phyloP scores from a whole-genome alignment of 2,113 vertebrate species.

The Hiodon tergisus region DNA sequence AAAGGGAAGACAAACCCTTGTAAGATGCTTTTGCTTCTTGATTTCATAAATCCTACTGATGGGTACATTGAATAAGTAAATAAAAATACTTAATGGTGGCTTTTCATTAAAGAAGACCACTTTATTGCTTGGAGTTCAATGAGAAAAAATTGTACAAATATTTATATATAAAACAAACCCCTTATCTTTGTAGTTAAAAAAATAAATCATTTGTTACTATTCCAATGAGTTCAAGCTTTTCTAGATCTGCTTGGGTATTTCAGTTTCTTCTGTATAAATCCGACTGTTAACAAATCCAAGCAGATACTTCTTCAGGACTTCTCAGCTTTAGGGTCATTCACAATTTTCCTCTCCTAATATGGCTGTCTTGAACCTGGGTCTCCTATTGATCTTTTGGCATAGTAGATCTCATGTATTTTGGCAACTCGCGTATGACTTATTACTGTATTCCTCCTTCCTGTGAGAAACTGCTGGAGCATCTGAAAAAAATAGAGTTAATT shows the following conservation, averaged over 20 bases:
- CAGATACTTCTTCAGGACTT: neutral
- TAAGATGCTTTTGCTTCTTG: constrained; percentile 20
- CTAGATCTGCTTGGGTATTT: too few relatives aligned
- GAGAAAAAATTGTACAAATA: neutral
- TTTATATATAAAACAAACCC: neutral
- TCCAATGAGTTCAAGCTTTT: too few relatives aligned
- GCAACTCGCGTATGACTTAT: neutral
- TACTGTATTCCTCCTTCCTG: neutral
- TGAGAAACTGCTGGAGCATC: neutral
- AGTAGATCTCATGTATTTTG: neutral
- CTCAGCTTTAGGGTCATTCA: neutral
- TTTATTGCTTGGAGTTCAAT: neutral
- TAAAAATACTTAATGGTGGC: constrained; percentile 40
- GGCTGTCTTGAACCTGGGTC: neutral
- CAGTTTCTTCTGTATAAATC: too few relatives aligned
- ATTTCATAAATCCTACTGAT: constrained; percentile 23
- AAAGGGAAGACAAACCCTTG: constrained; percentile 30
- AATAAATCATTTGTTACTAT: too few relatives aligned
- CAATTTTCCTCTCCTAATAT: neutral
- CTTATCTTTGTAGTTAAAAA: neutral
- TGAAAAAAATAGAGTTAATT: neutral
- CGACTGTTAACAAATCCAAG: too few relatives aligned
- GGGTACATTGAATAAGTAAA: constrained; percentile 21
- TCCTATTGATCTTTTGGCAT: neutral
- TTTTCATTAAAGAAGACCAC: constrained; percentile 22